Evolutionary conservation across 2,797 vertebrate species (phyloP).

Genomic region (Sarcophilus harrisii): DNA sequence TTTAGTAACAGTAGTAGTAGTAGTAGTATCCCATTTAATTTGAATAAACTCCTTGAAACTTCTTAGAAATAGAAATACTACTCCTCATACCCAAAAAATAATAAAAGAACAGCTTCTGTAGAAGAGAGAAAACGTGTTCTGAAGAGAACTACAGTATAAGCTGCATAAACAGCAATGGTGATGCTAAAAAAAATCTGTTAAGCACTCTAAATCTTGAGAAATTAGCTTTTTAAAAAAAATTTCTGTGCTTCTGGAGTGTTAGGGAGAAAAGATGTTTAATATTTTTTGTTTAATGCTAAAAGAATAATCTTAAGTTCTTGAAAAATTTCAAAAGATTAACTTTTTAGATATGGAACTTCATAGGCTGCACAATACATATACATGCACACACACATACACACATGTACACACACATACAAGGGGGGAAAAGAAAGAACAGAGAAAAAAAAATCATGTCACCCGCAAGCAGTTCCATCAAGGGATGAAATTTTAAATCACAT

Average conservation of each 20-base stretch:
- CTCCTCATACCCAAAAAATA: neutral
- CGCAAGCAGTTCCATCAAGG: conserved; percentile 89
- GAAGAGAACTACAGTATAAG: conserved; percentile 37
- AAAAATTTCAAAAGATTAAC: conserved; percentile 80
- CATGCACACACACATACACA: neutral
- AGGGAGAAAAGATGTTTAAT: conserved; percentile 52
- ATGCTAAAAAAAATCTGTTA: neutral
- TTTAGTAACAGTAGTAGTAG: neutral
- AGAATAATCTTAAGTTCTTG: conserved; percentile 75
- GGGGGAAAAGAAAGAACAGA: conserved; percentile 75
- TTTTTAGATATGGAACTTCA: conserved; percentile 81
- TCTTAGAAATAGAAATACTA: neutral
- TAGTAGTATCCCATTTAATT: conserved; percentile 17
- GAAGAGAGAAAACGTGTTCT: conserved; percentile 39
- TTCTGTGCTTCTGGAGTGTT: conserved; percentile 34
- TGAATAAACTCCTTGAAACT: conserved; percentile 50
- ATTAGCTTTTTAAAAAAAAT: conserved; percentile 52
- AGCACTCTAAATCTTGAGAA: conserved; percentile 7
- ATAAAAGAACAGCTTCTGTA: conserved; percentile 31
- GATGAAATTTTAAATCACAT: conserved; percentile 98
- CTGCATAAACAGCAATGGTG: conserved; percentile 8
- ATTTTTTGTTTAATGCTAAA: conserved; percentile 72
- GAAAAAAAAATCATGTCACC: conserved; percentile 82
- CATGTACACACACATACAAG: neutral
- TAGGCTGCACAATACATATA: conserved; percentile 70